Percentiles rank a stretch among this genome's conserved stretches.
These are phyloP conservation scores for Epinotia nisella DNA, from an alignment of 2,888 invertebrate genomes.

Conservation along the genomic window DNA sequence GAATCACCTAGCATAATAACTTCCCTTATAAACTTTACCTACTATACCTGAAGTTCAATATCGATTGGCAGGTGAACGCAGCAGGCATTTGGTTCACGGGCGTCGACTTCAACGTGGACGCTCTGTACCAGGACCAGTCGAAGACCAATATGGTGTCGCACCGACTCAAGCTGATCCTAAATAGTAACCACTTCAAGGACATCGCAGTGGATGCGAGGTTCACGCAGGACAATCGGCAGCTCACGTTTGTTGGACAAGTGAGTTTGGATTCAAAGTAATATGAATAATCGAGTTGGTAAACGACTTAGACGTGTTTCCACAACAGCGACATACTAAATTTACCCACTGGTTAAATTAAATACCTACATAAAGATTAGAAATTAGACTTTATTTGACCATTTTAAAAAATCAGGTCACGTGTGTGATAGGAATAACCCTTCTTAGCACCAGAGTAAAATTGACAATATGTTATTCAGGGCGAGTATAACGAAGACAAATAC, in stretches of 20 bases:
- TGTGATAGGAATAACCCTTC: too few relatives aligned
- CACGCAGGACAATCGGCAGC: slow-evolving; percentile 87
- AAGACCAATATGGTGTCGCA: slow-evolving; percentile 86
- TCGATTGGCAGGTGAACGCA: slow-evolving; percentile 85
- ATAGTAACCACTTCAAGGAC: slow-evolving; percentile 90
- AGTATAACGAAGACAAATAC: slow-evolving; percentile 87
- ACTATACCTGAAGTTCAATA: background rate
- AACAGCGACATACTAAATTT: too few relatives aligned
- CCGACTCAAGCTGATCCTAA: slow-evolving; percentile 88
- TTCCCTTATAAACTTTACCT: background rate
- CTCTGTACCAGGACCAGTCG: slow-evolving; percentile 90
- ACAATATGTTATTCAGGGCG: slow-evolving; percentile 72
- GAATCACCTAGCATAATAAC: too few relatives aligned
- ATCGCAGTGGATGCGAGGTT: slow-evolving; percentile 87
- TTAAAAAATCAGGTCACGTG: too few relatives aligned
- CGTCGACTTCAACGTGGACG: slow-evolving; percentile 88
- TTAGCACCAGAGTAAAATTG: too few relatives aligned
- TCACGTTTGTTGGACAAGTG: slow-evolving; percentile 88
- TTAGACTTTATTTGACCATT: too few relatives aligned
- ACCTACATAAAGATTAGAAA: too few relatives aligned
- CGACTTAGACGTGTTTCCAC: too few relatives aligned
- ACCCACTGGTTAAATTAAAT: too few relatives aligned
- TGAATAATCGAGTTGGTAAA: too few relatives aligned
- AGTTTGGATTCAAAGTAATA: slow-evolving; percentile 49
- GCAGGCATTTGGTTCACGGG: slow-evolving; percentile 93